Evolutionary conservation across 2,113 vertebrate species (phyloP).

Genomic region (Pelecanus crispus): DNA sequence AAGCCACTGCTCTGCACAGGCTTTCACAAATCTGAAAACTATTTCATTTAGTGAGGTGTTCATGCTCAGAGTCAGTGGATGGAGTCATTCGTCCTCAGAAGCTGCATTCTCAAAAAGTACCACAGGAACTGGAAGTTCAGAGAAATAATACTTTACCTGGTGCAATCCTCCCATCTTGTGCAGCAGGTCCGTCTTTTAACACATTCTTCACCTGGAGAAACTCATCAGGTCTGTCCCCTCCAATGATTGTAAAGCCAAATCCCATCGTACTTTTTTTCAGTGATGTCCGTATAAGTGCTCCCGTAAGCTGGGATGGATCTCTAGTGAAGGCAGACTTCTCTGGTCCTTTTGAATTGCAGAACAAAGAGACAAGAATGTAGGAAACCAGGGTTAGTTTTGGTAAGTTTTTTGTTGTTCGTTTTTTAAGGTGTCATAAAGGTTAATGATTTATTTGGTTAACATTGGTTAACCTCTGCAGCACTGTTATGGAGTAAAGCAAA

Average conservation of each 20-base stretch:
- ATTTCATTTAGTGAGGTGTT: not conserved
- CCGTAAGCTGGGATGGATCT: conserved; percentile 90
- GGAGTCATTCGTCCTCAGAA: not conserved
- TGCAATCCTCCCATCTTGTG: conserved; percentile 92
- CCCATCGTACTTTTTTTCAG: conserved; percentile 92
- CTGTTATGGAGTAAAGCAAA: not conserved
- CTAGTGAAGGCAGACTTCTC: conserved; percentile 83
- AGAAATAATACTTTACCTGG: conserved; percentile 75
- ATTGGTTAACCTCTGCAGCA: not conserved
- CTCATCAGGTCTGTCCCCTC: conserved; percentile 95
- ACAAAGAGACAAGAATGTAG: not conserved
- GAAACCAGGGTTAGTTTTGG: not conserved
- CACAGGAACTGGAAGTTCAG: not conserved
- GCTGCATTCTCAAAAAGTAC: not conserved
- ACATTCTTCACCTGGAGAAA: conserved; percentile 98
- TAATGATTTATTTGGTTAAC: not conserved
- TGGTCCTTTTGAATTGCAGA: conserved; percentile 39
- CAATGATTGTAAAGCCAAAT: conserved; percentile 98
- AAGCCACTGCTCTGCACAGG: not conserved
- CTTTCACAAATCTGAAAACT: not conserved
- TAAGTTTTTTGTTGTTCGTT: not conserved
- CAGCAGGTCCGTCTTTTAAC: conserved; percentile 90
- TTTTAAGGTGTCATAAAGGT: not conserved
- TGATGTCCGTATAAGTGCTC: conserved; percentile 82
- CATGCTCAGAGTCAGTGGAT: not conserved